Evolutionary conservation across 2,797 vertebrate genomes (phyloP), one percentile per base, ranked within the genome.

Genomic region (Melanogrammus aeglefinus): DNA sequence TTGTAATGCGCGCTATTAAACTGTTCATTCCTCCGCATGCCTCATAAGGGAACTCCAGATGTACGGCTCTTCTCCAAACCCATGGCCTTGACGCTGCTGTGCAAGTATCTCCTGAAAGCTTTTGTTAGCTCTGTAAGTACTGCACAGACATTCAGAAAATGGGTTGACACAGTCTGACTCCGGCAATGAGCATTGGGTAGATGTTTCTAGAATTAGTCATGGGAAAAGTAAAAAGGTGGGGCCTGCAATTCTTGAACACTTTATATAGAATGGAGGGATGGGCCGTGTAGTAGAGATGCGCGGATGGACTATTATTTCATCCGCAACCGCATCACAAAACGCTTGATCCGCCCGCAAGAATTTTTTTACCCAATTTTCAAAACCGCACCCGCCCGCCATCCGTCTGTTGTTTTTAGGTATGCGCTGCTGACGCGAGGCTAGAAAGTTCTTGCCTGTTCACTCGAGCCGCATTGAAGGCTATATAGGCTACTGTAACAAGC

Each of bases 31-130:
- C 4, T 73, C 72, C 51, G 7, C 70, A 5, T 78, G 33, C 69
- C 44, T 71, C 81, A 57, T 77, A 14, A 99, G 97, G 98, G 97
- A 71, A 97, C 96, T 0, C 98, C 97, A 13, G 97, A 99, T 3
- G 95, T 98, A 80, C 94, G 93, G 76, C 93, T 99, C 38, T 99
- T 99, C 84, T 98, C 97, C 38, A 97, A 95, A 86, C 96, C 98
- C n/a, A 92, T 95, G 77, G 96, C 96, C 27, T 87, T 99, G 70
- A 95, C 92, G 78, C 93, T 99, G 75, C 96, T 99, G 78, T 96
- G 94, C 91, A 97, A 97, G 91, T 95, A 97, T 86, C 94, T 99
- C 76, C 95, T 99, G 69, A 97, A 96, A 86, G 96, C 97, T 0
- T 99, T 99, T 14, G 87, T 99, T 86, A 94, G 91, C 78, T 99